Percentiles rank a stretch among this genome's conserved stretches.
Evolutionary conservation across 2,113 vertebrate genomes (phyloP).

Genomic region (Natator depressus): DNA sequence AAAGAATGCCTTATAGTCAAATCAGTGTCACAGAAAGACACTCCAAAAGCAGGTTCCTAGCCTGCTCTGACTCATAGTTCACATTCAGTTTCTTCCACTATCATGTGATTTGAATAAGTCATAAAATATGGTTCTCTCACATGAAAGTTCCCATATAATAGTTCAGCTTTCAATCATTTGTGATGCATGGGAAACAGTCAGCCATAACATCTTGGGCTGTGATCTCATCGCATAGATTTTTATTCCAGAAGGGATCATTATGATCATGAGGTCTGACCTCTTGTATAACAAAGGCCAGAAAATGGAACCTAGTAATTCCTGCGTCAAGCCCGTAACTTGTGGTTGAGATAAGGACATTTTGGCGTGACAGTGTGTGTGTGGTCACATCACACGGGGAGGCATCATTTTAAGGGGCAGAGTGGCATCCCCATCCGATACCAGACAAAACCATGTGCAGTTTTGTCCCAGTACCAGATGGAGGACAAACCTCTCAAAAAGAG

Average conservation of each 20-base stretch:
- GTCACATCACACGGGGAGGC: background rate
- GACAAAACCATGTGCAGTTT: background rate
- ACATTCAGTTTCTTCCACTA: background rate
- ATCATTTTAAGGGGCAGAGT: background rate
- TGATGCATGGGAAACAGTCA: slow-evolving; percentile 32
- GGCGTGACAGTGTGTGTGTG: rapidly evolving
- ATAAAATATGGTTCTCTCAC: slow-evolving; percentile 52
- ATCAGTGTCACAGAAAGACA: slow-evolving; percentile 13
- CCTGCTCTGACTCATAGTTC: slow-evolving; percentile 17
- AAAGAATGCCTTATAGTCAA: background rate
- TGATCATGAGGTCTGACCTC: background rate
- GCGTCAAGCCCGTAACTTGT: background rate
- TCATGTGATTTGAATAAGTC: slow-evolving; percentile 40
- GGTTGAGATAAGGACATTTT: background rate
- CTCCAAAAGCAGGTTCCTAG: slow-evolving; percentile 4
- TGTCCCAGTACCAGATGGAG: background rate
- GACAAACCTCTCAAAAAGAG: background rate
- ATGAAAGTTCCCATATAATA: slow-evolving; percentile 39
- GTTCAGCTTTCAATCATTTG: slow-evolving; percentile 35
- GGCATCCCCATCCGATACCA: background rate
- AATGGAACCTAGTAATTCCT: background rate
- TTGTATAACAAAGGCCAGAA: slow-evolving; percentile 1
- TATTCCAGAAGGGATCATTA: background rate
- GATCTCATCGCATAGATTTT: slow-evolving; percentile 35
- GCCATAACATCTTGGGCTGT: background rate